Conservation (phyloP, 1,140 invertebrate species). For the Mesaphorura yosii region DNA sequence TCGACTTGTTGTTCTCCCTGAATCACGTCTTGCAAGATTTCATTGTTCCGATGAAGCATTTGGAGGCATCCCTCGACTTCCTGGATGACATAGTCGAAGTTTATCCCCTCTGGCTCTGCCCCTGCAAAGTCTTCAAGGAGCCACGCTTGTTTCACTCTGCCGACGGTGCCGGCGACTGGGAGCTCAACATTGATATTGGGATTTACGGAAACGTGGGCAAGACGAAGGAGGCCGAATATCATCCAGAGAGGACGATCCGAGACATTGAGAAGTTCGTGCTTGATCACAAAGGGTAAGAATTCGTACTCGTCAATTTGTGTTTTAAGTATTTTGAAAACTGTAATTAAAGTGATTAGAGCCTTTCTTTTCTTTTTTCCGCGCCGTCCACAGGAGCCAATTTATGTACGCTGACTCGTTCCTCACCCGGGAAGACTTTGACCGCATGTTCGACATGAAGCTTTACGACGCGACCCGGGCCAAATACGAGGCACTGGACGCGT, state of each 20-base stretch:
- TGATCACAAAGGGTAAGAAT: conserved; percentile 36
- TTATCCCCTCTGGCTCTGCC: conserved; percentile 73
- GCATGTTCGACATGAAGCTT: conserved; percentile 66
- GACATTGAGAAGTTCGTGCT: not conserved
- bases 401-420: conserved; percentile 69
- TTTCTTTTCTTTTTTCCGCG: not conserved
- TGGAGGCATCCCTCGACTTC: not conserved
- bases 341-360: not conserved
- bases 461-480: conserved; percentile 56
- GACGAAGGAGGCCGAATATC: not conserved
- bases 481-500: conserved; percentile 54
- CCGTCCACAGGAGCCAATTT: conserved; percentile 67
- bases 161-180: not conserved
- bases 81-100: not conserved
- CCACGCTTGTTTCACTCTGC: conserved; percentile 41
- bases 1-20: not conserved
- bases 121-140: conserved; percentile 63
- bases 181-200: not conserved
- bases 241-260: not conserved
- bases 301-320: conserved; percentile 9
- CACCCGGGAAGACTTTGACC: conserved; percentile 57
- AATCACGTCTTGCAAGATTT: conserved; percentile 7
- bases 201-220: not conserved
- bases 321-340: not conserved
- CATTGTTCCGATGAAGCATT: conserved; percentile 2